Base-by-base conservation (phyloP, 2,797 vertebrate species). In the Periophthalmus magnuspinnatus region DNA sequence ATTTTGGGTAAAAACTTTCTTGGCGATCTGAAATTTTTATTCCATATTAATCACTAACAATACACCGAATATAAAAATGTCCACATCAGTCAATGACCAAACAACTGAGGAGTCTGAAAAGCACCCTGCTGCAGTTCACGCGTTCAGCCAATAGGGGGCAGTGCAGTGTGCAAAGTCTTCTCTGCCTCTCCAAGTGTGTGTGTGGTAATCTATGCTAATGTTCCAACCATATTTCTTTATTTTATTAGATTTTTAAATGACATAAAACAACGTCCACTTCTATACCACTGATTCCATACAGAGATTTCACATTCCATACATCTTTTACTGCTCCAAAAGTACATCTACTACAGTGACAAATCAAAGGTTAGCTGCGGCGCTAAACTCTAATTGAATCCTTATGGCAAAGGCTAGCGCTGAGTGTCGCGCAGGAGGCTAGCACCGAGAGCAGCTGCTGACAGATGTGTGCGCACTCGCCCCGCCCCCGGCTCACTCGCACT, bases 401-500 rank as follows among this genome's bases (percentile, higher is more conserved):
- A 85, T 90, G 86, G 80, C 64, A 67, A 57, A 22, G 62, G 65
- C 74, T 81, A 71, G 80, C 63, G 56, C 71, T 75, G 73, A 77
- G 66, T 65, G 69, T 22, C 56, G 22, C 59, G 11, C 13, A 5
- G 41, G 41, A 16, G 41, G 36, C 6, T 38, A 38, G 36, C 1
- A 48, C 58, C 56, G 74, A 69, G 55, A 68, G 87, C 80, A 83
- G 82, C 82, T 80, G 80, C 77, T 88, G 86, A 90, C 84, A 88
- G 87, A 87, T 90, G 75, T 83, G 87, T 69, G 83, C 75, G 78
- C 79, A 69, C 77, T 75, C 74, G 63, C 85, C 75, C 82, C 83
- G 84, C 86, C 82, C 69, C 70, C 74, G 76, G 24, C 24, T 24
- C 74, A 77, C 71, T 88, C 84, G 88, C 90, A 93, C 93, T 94